Base-by-base conservation (phyloP, 2,113 vertebrate genomes). In the Suricata suricatta region DNA sequence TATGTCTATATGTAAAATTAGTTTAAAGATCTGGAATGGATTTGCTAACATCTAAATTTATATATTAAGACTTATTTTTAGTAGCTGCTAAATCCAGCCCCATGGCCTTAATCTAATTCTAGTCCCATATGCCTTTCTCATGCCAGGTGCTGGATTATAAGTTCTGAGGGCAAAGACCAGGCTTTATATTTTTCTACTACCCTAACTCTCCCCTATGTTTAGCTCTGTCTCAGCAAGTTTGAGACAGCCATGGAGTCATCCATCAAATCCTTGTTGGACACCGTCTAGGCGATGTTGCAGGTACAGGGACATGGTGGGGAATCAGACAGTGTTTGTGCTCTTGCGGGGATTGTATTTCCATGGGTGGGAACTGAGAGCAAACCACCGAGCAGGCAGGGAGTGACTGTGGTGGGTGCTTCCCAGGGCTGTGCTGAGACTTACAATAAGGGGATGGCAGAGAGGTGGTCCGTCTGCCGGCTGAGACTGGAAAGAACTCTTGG, bases 41-140 rank as follows among this genome's bases (percentile, higher is more conserved):
- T 90, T 93, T 96, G 21, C 52, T 90, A 80, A 94, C 79, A 79
- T 72, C 74, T 54, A 68, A n/a, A 93, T 90, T 90, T 96, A 79
- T 90, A 54, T 69, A 21, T 47, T 31, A 31, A 63, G 80, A 87
- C 74, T 90, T 92, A 92, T 47, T 90, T 97, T 94, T 83, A 96
- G 91, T 92, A 72, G 44, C 84, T 95, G 92, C 81, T 82, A 94
- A 94, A 95, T 92, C 44, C 44, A 50, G 11, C 80, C 35, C 60
- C 60, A 79, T 29, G 27, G 29, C 79, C 74, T 71, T 76, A 50
- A 86, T 82, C 38, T 92, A 77, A 95, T 86, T 89, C 23, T 71
- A 64, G 35, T 69, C 68, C 47, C 35, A 41, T 23, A 38, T 93
- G 44, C n/a, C 66, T 76, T 66, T 85, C 41, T 35, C 63, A 10